These are phyloP conservation scores for Diplogasteroides magnus DNA, from an alignment of 1,140 invertebrate species.

Conservation along the genomic window DNA sequence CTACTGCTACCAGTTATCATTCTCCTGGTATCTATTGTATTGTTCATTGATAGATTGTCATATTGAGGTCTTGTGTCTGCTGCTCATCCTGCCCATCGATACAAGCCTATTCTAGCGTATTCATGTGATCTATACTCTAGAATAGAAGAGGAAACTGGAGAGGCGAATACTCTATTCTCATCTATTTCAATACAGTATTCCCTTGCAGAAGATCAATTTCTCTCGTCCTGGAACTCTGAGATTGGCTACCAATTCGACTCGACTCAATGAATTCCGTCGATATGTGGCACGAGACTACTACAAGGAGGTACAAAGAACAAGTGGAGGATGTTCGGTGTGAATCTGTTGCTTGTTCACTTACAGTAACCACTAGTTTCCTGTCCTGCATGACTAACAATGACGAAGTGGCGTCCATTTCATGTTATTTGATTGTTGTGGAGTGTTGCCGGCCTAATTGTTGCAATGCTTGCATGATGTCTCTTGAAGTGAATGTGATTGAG, in stretches of 20 bases:
- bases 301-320: conserved; percentile 35
- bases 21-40: conserved; percentile 29
- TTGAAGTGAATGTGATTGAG: no score
- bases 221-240: conserved; percentile 32
- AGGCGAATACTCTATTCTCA: conserved; percentile 31
- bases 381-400: no score
- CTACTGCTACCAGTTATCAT: conserved; percentile 30
- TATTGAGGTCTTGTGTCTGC: conserved; percentile 40
- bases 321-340: no score
- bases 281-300: conserved; percentile 44
- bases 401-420: no score
- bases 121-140: conserved; percentile 44
- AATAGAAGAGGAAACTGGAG: conserved; percentile 47
- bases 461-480: no score
- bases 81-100: conserved; percentile 45
- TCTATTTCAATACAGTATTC: no score
- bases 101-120: conserved; percentile 48
- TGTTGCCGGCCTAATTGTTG: no score
- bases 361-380: no score
- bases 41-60: no score
- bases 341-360: no score
- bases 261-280: conserved; percentile 27
- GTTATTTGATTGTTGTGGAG: no score
- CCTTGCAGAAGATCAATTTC: conserved; percentile 32
- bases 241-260: conserved; percentile 29